These are phyloP conservation scores for Microcebus murinus DNA, from an alignment of 2,113 vertebrate genomes.

Conservation along the genomic window DNA sequence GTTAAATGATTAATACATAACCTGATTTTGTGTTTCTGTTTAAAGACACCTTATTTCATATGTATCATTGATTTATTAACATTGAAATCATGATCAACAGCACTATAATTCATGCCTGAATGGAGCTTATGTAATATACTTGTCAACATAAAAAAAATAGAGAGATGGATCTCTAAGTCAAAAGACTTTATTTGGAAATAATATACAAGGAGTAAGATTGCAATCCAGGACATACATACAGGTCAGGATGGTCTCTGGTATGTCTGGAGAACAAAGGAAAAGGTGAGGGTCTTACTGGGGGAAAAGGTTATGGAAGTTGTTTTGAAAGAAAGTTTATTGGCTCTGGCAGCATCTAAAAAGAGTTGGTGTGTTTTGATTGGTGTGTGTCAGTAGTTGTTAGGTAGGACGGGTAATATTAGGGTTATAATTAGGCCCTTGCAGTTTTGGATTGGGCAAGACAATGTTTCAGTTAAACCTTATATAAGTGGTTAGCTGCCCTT, in stretches of 20 bases:
- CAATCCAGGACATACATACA: background rate
- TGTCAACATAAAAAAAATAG: background rate
- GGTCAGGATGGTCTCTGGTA: background rate
- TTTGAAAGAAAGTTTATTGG: background rate
- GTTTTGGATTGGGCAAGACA: background rate
- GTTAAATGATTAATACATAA: background rate
- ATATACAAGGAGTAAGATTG: background rate
- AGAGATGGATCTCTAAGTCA: background rate
- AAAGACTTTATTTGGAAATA: background rate
- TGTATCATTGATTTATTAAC: background rate
- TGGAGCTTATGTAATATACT: background rate
- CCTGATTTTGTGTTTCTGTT: background rate
- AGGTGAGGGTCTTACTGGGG: background rate
- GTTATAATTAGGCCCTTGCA: background rate
- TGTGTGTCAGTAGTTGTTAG: background rate
- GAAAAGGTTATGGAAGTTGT: background rate
- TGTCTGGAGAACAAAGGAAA: background rate
- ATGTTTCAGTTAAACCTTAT: background rate
- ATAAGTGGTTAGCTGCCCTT: background rate
- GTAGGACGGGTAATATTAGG: background rate
- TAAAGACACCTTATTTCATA: background rate
- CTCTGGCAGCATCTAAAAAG: background rate
- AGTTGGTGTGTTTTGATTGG: background rate
- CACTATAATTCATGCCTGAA: background rate
- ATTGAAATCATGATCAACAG: background rate